A percentile compares a stretch with the other conserved stretches of the same genome.
Conservation (phyloP, 92 coral and sea anemone species). For the Palythoa grandis region DNA sequence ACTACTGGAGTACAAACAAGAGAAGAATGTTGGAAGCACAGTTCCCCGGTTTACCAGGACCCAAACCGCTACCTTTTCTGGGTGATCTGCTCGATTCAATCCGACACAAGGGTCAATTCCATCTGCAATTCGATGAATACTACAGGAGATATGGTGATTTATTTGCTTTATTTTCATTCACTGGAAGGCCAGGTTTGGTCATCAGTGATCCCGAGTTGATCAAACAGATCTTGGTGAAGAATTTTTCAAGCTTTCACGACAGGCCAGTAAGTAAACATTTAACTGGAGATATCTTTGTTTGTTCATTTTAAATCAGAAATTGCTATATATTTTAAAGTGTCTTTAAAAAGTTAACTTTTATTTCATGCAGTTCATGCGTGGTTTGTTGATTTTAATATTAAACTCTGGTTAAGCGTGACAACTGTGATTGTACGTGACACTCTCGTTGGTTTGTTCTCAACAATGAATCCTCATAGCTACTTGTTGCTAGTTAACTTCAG, state of each 20-base stretch:
- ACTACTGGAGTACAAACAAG: background rate
- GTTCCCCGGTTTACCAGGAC: background rate
- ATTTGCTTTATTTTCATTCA: background rate
- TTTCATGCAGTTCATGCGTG: no score
- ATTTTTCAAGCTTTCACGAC: conserved; percentile 1
- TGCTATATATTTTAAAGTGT: no score
- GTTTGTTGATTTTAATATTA: no score
- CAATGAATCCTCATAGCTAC: no score
- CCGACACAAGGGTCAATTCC: background rate
- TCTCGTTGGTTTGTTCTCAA: no score
- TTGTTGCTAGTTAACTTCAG: no score
- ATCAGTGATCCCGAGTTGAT: background rate
- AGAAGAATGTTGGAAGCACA: background rate
- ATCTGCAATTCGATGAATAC: background rate
- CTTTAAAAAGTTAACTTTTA: no score
- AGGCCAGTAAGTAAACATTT: background rate
- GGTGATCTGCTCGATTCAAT: background rate
- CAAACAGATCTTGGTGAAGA: background rate
- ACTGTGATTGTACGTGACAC: no score
- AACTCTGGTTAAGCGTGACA: no score
- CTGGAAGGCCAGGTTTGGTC: background rate
- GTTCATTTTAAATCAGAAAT: no score
- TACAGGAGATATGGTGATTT: background rate
- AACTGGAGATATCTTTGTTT: no score
- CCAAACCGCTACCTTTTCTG: background rate